phyloP scores from a whole-genome alignment of 2,797 vertebrate species.

The Crenichthys baileyi region DNA sequence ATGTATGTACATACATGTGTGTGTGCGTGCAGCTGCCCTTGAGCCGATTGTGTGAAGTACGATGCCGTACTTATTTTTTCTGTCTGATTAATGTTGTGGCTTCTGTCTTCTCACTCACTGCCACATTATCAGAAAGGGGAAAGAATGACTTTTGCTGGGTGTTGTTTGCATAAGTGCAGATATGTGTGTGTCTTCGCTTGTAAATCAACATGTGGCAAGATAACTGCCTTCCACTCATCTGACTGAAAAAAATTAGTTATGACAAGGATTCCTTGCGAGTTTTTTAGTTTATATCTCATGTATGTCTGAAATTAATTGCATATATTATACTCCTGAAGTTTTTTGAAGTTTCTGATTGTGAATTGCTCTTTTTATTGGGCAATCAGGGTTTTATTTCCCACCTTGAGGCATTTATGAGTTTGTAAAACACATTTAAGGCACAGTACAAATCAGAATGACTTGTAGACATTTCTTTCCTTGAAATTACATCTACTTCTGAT shows the following conservation, averaged over 20 bases:
- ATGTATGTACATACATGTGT: slow-evolving; percentile 13
- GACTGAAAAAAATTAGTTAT: neutral
- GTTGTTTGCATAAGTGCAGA: slow-evolving; percentile 10
- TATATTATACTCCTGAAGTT: neutral
- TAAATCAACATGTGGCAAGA: slow-evolving; percentile 25
- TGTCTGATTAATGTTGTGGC: slow-evolving; percentile 74
- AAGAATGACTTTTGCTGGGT: slow-evolving; percentile 10
- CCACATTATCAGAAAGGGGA: slow-evolving; percentile 60
- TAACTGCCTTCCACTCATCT: slow-evolving; percentile 10
- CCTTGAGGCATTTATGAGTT: neutral
- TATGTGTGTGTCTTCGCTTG: slow-evolving; percentile 2
- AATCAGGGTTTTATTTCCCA: neutral
- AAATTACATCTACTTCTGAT: neutral
- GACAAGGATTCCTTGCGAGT: neutral
- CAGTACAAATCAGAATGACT: neutral
- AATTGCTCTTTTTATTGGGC: neutral
- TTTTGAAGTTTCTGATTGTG: neutral
- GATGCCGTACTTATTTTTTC: slow-evolving; percentile 65
- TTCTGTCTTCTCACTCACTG: slow-evolving; percentile 69
- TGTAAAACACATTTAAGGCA: neutral
- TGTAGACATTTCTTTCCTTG: neutral
- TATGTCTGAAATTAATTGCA: neutral
- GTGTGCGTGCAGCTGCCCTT: slow-evolving; percentile 57
- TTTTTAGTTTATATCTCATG: neutral
- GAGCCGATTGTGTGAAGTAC: slow-evolving; percentile 51